Conservation (phyloP, 2,797 vertebrate species). For the Semotilus atromaculatus region DNA sequence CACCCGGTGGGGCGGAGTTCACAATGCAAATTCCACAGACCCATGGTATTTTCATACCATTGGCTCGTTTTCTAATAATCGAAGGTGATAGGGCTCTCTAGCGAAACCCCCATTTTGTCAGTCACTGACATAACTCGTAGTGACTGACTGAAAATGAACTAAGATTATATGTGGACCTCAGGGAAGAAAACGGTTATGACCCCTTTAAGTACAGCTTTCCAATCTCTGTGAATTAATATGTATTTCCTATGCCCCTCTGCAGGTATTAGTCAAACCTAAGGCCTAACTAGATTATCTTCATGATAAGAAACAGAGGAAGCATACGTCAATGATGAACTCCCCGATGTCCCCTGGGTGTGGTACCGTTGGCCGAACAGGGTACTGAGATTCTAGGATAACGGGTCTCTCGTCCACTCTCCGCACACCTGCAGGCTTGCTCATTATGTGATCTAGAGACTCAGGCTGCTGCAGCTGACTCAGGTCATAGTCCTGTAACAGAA, state of each 20-base stretch:
- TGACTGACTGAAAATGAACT: not conserved
- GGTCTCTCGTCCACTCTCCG: slow-evolving; percentile 96
- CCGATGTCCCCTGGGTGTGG: slow-evolving; percentile 97
- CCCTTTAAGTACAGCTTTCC: not conserved
- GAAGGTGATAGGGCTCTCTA: too few relatives aligned
- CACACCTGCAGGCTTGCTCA: slow-evolving; percentile 90
- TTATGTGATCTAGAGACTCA: slow-evolving; percentile 92
- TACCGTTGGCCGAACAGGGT: slow-evolving; percentile 89
- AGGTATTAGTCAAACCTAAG: not conserved
- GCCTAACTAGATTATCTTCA: not conserved
- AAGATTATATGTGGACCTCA: not conserved
- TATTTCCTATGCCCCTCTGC: not conserved
- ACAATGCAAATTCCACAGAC: too few relatives aligned
- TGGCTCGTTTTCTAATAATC: too few relatives aligned
- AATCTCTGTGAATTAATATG: not conserved
- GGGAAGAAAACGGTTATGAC: not conserved
- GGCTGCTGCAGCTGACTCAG: slow-evolving; percentile 98
- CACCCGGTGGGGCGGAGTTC: too few relatives aligned
- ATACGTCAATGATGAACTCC: slow-evolving; percentile 96
- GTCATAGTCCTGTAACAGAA: slow-evolving; percentile 90
- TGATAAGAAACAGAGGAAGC: slow-evolving; percentile 11
- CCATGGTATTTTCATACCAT: too few relatives aligned
- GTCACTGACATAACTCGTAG: too few relatives aligned
- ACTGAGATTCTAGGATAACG: slow-evolving; percentile 93
- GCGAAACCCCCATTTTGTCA: too few relatives aligned